Conservation (phyloP, 2,797 vertebrate species). For the Cyclura pinguis region DNA sequence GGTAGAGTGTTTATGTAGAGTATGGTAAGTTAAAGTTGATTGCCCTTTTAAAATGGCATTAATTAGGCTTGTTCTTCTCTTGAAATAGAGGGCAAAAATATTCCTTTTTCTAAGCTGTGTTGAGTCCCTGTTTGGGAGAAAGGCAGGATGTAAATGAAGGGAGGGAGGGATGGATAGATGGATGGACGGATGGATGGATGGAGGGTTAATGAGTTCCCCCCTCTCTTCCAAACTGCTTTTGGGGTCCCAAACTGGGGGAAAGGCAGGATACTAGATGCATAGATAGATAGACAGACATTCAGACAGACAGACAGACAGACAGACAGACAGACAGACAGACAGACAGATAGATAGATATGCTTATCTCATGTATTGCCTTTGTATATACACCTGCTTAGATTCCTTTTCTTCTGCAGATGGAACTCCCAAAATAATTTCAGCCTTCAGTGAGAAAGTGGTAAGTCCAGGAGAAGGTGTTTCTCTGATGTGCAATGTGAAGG, state of each 20-base stretch:
- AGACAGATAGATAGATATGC: no score
- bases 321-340: no score
- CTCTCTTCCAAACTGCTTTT: not conserved
- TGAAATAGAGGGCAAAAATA: not conserved
- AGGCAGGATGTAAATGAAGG: no score
- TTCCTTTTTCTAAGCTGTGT: no score
- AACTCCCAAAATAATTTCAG: slow-evolving; percentile 96
- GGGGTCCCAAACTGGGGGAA: not conserved
- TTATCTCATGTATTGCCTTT: not conserved
- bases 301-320: no score
- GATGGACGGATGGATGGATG: no score
- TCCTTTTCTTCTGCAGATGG: slow-evolving; percentile 85
- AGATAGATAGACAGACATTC: no score
- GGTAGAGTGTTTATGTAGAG: no score
- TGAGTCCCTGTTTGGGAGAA: no score
- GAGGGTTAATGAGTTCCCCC: not conserved
- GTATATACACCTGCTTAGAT: not conserved
- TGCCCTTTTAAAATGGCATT: not conserved
- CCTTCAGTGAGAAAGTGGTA: slow-evolving; percentile 98
- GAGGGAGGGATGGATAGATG: no score
- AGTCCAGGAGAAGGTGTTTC: slow-evolving; percentile 95
- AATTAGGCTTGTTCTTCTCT: not conserved
- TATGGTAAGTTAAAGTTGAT: no score
- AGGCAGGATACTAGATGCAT: no score
- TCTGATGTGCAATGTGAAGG: slow-evolving; percentile 96